Evolutionary conservation across 35 echinoderm and acorn worm species (phyloP).

Genomic region (Heliocidaris erythrogramma): DNA sequence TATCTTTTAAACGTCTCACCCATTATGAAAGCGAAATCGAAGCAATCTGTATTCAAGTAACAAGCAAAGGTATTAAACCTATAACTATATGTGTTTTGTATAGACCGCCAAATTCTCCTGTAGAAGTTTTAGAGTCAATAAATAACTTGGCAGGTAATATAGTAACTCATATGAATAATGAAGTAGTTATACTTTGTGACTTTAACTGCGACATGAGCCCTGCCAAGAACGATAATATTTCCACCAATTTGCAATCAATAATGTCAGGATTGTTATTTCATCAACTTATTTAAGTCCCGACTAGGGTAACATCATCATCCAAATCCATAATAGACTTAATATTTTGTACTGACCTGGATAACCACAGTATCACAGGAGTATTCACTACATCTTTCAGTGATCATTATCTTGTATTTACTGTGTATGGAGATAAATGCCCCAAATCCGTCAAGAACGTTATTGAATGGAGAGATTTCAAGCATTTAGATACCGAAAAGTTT

Average conservation of each 20-base stretch:
- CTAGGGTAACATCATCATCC: background rate
- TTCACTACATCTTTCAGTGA: background rate
- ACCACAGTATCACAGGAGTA: background rate
- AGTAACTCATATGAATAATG: slow-evolving; percentile 5
- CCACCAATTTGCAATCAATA: background rate
- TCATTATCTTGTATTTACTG: slow-evolving; percentile 14
- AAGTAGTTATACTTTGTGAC: background rate
- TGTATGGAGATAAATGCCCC: background rate
- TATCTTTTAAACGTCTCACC: background rate
- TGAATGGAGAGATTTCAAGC: slow-evolving; percentile 21
- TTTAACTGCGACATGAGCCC: background rate
- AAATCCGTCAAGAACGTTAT: background rate
- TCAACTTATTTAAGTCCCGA: background rate
- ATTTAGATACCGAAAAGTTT: background rate
- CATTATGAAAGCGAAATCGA: background rate
- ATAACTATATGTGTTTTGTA: background rate
- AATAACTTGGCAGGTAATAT: background rate
- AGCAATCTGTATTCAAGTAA: slow-evolving; percentile 18
- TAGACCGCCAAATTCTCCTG: background rate
- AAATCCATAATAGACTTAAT: slow-evolving; percentile 21
- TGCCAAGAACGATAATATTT: background rate
- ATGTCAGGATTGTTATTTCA: background rate
- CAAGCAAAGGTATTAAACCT: background rate
- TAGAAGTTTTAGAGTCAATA: background rate
- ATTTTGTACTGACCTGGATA: slow-evolving; percentile 26